A percentile compares a stretch with the other conserved stretches of the same genome.
These are phyloP conservation scores for Ischnura elegans DNA, from an alignment of 2,888 invertebrate genomes.

Conservation along the genomic window DNA sequence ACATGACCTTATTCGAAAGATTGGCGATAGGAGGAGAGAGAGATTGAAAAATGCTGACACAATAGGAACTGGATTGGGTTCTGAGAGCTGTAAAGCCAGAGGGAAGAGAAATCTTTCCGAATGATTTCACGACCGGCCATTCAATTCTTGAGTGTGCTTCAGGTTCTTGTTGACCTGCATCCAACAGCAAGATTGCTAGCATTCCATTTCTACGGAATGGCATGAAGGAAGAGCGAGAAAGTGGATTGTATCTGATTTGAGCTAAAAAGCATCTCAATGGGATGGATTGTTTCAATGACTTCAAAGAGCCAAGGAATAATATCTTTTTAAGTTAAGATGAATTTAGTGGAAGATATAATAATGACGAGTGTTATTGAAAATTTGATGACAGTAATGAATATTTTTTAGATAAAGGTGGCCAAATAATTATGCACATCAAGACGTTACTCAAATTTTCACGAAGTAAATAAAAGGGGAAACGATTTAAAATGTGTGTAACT, in stretches of 20 bases:
- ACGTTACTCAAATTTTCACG: no score
- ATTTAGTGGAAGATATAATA: no score
- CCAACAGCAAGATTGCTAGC: neutral
- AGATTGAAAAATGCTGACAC: conserved; percentile 6
- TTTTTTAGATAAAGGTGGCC: no score
- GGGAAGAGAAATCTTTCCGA: conserved; percentile 42
- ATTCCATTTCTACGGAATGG: neutral
- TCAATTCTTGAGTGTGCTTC: conserved; percentile 21
- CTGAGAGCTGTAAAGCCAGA: neutral
- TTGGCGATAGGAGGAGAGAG: neutral
- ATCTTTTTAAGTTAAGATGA: no score
- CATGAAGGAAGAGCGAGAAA: neutral
- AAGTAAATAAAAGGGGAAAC: no score
- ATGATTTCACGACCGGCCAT: neutral
- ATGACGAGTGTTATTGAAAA: no score
- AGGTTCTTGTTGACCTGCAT: conserved; percentile 48
- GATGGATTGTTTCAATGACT: neutral
- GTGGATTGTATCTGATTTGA: neutral
- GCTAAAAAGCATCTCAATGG: neutral
- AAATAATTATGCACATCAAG: no score
- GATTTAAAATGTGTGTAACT: no score
- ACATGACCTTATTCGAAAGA: neutral
- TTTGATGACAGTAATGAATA: neutral
- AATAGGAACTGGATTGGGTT: neutral
- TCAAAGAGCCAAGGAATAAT: neutral